Evolutionary conservation across 2,888 invertebrate genomes (phyloP).

Genomic region (Ochropacha duplaris): DNA sequence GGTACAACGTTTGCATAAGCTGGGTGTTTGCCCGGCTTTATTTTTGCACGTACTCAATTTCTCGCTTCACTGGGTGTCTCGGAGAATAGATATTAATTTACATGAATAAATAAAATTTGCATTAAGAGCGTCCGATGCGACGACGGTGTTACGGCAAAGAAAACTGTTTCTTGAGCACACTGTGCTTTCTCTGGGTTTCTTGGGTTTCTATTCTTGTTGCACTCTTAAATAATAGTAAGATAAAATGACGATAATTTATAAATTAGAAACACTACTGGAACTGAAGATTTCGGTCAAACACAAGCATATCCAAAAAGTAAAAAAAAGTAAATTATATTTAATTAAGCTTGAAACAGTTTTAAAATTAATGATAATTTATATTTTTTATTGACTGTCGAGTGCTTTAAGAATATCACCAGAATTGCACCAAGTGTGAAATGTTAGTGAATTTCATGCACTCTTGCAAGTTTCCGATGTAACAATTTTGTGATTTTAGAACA

Average conservation of each 20-base stretch:
- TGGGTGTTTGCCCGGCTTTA: constrained; percentile 56
- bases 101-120: constrained; percentile 83
- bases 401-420: background rate
- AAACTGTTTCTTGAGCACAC: constrained; percentile 61
- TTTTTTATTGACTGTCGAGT: background rate
- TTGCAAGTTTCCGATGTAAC: constrained; percentile 10
- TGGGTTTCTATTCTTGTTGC: constrained; percentile 28
- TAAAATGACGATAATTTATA: too few relatives aligned
- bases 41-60: constrained; percentile 83
- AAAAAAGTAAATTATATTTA: too few relatives aligned
- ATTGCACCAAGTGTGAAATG: constrained; percentile 7
- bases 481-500: constrained; percentile 22
- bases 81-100: constrained; percentile 82
- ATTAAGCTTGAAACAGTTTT: constrained; percentile 3
- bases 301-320: too few relatives aligned
- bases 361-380: constrained; percentile 5
- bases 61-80: constrained; percentile 75
- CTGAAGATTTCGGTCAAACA: too few relatives aligned
- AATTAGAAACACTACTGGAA: too few relatives aligned
- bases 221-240: too few relatives aligned
- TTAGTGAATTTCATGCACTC: constrained; percentile 18
- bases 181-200: constrained; percentile 32
- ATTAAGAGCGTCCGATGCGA: constrained; percentile 71
- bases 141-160: constrained; percentile 38
- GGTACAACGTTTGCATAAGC: constrained; percentile 66